phyloP scores from a whole-genome alignment of 2,797 vertebrate genomes.

The Sebastes goodei region DNA sequence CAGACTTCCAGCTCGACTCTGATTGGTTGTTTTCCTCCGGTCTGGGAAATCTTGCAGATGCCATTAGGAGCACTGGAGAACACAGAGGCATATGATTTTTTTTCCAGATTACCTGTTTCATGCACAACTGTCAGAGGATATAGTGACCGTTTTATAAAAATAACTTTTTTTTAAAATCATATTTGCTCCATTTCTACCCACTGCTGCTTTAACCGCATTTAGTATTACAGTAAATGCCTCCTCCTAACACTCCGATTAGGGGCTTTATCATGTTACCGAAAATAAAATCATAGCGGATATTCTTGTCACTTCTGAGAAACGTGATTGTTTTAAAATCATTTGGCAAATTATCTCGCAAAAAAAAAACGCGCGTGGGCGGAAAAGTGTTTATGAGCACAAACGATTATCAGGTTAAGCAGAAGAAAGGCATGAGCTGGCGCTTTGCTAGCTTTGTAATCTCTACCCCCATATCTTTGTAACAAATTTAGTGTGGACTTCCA shows the following conservation, averaged over 20 bases:
- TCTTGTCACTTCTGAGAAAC: constrained; percentile 44
- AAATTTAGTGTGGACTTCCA: constrained; percentile 78
- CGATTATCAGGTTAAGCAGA: constrained; percentile 82
- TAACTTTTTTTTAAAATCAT: no score
- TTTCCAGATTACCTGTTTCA: no score
- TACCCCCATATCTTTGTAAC: constrained; percentile 76
- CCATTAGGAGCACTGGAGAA: no score
- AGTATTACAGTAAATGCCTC: constrained; percentile 5
- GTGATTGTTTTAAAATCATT: constrained; percentile 55
- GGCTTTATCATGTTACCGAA: not conserved
- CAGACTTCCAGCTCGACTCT: no score
- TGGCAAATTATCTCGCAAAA: constrained; percentile 59
- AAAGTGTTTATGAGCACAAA: constrained; percentile 77
- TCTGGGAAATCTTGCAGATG: no score
- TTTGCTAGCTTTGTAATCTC: constrained; percentile 82
- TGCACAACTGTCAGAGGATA: no score
- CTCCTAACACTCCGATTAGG: constrained; percentile 2
- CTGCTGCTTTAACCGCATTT: not conserved
- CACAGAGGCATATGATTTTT: no score
- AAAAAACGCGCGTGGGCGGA: constrained; percentile 62
- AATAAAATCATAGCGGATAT: not conserved
- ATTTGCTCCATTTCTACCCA: no score
- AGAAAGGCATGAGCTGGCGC: constrained; percentile 80
- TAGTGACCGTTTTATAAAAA: no score
- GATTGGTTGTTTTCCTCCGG: no score